Base-by-base conservation (phyloP, 53 echinoderm and acorn worm species). In the Temnopleurus reevesii region DNA sequence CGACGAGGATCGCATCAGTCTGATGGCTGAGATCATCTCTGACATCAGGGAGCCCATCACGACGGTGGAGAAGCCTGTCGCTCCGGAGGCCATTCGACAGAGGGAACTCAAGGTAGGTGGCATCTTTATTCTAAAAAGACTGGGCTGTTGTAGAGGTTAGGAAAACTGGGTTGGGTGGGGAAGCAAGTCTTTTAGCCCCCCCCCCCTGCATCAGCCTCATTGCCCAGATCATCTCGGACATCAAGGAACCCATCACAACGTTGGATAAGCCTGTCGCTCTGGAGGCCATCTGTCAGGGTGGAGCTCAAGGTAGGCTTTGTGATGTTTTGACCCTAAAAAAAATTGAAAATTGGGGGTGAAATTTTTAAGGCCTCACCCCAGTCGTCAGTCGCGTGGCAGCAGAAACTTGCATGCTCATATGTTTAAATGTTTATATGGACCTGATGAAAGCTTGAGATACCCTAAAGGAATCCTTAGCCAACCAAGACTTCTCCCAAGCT, bases 11-110 rank as follows among this genome's bases (percentile, higher is more conserved):
- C 91, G 89, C 5, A 91, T 99, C 19, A 45, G 79, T 0, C 29
- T 92, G 77, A 99, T 93, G 90, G 99, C 99, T 3, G 93, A 99
- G 86, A 96, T 99, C 76, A 94, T 99, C 47, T 89, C 99, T 4
- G 99, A 99, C 58, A 95, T 99, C 84, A 76, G 96, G 41, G 99
- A 92, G 60, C 99, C 99, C 12, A 99, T 99, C 89, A 93, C 96
- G 1, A 47, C 77, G 4, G 81, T 99, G 46, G 94, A 99, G 59
- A 91, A 90, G 15, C 89, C 91, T 9, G 76, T 96, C 21, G 85
- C 93, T 28, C 90, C 93, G 10, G 94, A 94, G 43, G 93, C 93
- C 53, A 89, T 92, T 30, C 89, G 99, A 17, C 88, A 92, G 61
- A 93, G 90, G 44, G 95, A 99, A 84, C 49, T 99, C 19, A 99